Evolutionary conservation across 2,797 vertebrate species (phyloP), one percentile per base, ranked within the genome.

Genomic region (Oreochromis mossambicus): DNA sequence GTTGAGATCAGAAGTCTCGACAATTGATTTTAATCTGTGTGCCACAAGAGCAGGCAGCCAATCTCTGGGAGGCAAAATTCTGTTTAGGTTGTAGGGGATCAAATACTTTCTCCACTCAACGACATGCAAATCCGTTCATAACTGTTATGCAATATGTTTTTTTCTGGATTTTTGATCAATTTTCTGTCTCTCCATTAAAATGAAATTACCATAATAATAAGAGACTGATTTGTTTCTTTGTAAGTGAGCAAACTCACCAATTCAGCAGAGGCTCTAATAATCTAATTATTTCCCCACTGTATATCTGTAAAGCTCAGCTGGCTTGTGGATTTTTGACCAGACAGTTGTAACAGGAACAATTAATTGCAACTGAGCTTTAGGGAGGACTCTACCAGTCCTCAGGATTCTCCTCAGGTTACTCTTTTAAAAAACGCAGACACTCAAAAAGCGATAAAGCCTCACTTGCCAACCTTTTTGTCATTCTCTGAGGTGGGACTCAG

Each of bases 401-500:
- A 12, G 46, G 68, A 75, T 75, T 50, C 17, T 50, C 24, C 70
- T 50, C 26, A 50, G 26, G 17, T 3, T 75, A 12, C 11, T 19
- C 14, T 50, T 50, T 19, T 46, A 75, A 75, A 17, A 10, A 75
- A 50, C 29, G 5, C 43, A 75, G 46, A 75, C 24, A 15, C 5
- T 26, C 12, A 14, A 8, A 26, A 46, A 77, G 26, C 5, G 46
- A 4, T 3, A 6, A 36, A 70, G 48, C 52, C 46, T 46, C 3
- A 75, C 29, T 75, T 14, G 5, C 82, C 0, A 50, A 99, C 98
- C 98, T 99, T 99, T 92, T 99, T 99, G 83, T 99, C 97, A 81
- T 98, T 98, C 94, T 99, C 98, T 0, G 97, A 98, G 8, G 98
- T 98, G 56, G 99, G 98, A 90, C 98, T 99, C 76, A 99, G 95